Evolutionary conservation across 2,888 invertebrate species (phyloP), one percentile per base, ranked within the genome.

Genomic region (Chymomyza procnemis): DNA sequence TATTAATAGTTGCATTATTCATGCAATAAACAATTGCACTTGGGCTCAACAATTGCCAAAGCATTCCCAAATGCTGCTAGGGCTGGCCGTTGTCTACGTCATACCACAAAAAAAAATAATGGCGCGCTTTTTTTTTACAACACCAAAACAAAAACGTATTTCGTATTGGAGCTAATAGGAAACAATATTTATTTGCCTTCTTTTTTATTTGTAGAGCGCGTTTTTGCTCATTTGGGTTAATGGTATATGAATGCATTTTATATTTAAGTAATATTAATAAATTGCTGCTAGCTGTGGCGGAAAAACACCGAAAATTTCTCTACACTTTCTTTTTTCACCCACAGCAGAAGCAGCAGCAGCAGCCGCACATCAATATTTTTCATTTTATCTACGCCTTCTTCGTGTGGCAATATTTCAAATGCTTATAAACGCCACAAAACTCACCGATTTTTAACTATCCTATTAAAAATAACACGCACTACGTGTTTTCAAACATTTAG

Each of bases 311-410:
- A 88, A 89, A 89, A 89, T 89, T 89, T 89, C 89, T 89, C 89
- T 89, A 89, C 88, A 89, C 89, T 89, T 88, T 89, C 88, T 88
- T 89, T 88, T 88, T 71, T 66, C 66, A 64, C 67, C 71, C 72
- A 67, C 71, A 46, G 65, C 78, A 74, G 71, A 71, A 21, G 52
- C 52, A 22, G 50, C 52, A 21, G 52, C 52, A 22, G 50, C 52
- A 12, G 55, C 30, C 71, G 73, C 84, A 84, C 84, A 83, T 82
- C 82, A 83, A 80, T 80, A 79, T 79, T 79, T 63, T 82, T 77
- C 81, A 80, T 72, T 69, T 69, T 66, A 69, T 69, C 61, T 74
- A 67, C 66, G 70, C 66, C 68, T 69, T 75, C 74, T 66, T 78
- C 73, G 73, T 67, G 67, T 78, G 69, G 76, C 71, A 77, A 75